phyloP scores from a whole-genome alignment of 2,888 invertebrate species.

The Hecatera dysodea region DNA sequence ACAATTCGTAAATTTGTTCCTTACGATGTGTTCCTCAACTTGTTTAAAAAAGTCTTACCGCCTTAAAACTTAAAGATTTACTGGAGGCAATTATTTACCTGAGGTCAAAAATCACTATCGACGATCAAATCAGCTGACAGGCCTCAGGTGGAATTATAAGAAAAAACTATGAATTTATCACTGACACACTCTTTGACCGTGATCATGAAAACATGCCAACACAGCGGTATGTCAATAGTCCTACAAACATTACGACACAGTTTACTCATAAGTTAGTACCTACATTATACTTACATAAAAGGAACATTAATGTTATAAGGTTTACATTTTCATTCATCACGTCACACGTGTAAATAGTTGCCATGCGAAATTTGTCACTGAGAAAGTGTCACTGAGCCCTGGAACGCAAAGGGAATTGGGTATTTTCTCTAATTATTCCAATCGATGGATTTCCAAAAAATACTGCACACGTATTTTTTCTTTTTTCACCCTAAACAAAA shows the following conservation, averaged over 20 bases:
- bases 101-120: no score
- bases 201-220: conserved; percentile 6
- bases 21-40: not conserved
- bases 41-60: no score
- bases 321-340: not conserved
- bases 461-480: no score
- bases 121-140: not conserved
- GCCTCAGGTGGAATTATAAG: not conserved
- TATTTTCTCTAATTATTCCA: no score
- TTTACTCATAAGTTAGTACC: conserved; percentile 4
- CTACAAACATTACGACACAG: conserved; percentile 10
- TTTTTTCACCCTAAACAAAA: no score
- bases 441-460: no score
- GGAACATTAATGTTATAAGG: not conserved
- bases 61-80: no score
- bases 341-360: not conserved
- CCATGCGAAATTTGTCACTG: no score
- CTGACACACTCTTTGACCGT: conserved; percentile 17
- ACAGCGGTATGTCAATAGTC: not conserved
- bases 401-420: no score
- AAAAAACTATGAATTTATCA: not conserved
- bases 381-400: no score
- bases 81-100: no score
- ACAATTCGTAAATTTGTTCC: no score
- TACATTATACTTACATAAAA: not conserved